These are phyloP conservation scores for Epinephelus coioides DNA, from an alignment of 2,797 vertebrate species.

Conservation along the genomic window DNA sequence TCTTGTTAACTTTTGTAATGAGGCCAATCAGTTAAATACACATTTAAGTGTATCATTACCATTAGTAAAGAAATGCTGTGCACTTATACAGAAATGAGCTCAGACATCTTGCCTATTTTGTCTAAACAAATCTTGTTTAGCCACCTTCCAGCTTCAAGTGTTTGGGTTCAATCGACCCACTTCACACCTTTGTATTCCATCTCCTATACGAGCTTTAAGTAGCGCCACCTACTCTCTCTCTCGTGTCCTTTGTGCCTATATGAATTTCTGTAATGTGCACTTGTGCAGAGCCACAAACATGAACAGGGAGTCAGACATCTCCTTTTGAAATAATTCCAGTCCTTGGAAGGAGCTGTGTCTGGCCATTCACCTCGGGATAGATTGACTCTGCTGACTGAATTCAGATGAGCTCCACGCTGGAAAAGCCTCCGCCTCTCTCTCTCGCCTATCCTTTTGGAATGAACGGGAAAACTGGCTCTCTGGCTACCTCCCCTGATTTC, in stretches of 20 bases:
- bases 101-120: not conserved
- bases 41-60: not conserved
- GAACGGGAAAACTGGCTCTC: constrained; percentile 28
- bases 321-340: constrained; percentile 76
- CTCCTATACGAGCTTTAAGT: constrained; percentile 37
- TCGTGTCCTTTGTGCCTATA: constrained; percentile 34
- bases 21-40: constrained; percentile 2
- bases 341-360: constrained; percentile 72
- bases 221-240: constrained; percentile 25
- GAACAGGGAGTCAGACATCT: constrained; percentile 58
- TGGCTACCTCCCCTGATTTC: constrained; percentile 39
- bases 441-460: constrained; percentile 13
- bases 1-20: not conserved
- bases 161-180: constrained; percentile 34
- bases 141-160: constrained; percentile 8
- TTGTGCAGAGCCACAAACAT: constrained; percentile 54
- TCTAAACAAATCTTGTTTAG: constrained; percentile 27
- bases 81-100: constrained; percentile 13
- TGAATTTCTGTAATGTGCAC: constrained; percentile 60
- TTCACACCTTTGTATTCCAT: constrained; percentile 39
- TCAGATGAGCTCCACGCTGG: constrained; percentile 78
- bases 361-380: constrained; percentile 79
- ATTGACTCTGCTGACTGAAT: constrained; percentile 82
- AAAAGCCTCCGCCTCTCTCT: constrained; percentile 35
- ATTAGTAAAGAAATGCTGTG: constrained; percentile 5